Evolutionary conservation across 2,797 vertebrate species (phyloP), one percentile per base, ranked within the genome.

Genomic region (Propithecus deckenii): DNA sequence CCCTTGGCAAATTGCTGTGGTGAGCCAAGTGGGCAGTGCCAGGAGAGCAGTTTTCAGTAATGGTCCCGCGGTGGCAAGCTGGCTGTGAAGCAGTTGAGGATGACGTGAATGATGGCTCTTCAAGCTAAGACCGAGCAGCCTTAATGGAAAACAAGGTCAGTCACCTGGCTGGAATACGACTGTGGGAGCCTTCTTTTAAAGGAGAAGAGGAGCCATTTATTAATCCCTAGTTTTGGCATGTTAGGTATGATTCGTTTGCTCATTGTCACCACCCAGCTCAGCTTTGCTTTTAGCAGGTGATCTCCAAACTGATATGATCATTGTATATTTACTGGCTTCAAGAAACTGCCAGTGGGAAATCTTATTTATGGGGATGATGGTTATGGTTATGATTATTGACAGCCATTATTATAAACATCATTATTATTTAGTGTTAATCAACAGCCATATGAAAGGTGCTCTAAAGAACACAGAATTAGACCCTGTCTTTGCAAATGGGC

Each of bases 371-470:
- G 72, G 17, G 55, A 57, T 85, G 76, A 50, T 87, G 67, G 92
- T 61, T 63, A 43, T 69, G 71, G 84, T 84, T 85, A 75, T 87
- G 93, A 78, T 85, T 78, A 90, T 87, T 89, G 92, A 76, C 59
- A 89, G 35, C 91, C 57, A 5, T 89, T 89, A 50, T 89, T 76
- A 67, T 55, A 80, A 89, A 32, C 80, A 81, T 59, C 55, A 12
- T 85, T 89, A 86, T 93, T 94, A 84, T 93, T 94, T 86, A 91
- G 89, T 94, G 84, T 81, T 91, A 57, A 93, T 91, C 89, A 71
- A 35, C 89, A 67, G 2, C 17, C 5, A 22, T 9, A 15, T 85
- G 93, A 85, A 43, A 75, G 87, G 87, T 35, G 35, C 93, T 48
- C 87, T 87, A 50, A 91, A 93, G 89, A 95, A 74, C 48, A 22